phyloP scores from a whole-genome alignment of 2,113 vertebrate species.

The Conger conger region DNA sequence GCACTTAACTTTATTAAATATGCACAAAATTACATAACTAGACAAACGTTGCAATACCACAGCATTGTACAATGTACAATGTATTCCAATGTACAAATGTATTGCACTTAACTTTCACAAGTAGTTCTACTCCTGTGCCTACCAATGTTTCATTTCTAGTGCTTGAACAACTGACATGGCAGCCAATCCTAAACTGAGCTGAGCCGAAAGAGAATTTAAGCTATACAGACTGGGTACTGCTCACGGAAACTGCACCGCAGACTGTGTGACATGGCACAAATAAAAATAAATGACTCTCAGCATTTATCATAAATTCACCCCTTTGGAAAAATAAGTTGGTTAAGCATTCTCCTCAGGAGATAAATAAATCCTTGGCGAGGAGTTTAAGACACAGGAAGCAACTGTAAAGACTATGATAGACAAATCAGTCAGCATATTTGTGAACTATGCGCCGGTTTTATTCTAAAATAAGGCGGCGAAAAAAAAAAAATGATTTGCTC shows the following conservation, averaged over 20 bases:
- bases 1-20: too few species aligned
- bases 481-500: not conserved
- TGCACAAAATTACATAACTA: too few species aligned
- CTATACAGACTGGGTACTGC: not conserved
- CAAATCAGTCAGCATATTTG: not conserved
- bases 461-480: not conserved
- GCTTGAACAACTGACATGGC: not conserved
- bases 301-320: not conserved
- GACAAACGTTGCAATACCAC: too few species aligned
- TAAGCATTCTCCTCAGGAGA: not conserved
- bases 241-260: not conserved
- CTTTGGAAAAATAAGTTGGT: not conserved
- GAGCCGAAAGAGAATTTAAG: not conserved
- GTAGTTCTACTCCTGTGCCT: not conserved
- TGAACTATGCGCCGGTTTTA: not conserved
- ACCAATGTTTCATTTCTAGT: not conserved
- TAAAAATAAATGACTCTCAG: not conserved
- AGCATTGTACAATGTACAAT: too few species aligned
- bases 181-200: too few species aligned
- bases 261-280: not conserved
- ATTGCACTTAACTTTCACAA: not conserved
- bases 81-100: not conserved
- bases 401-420: not conserved
- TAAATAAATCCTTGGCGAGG: not conserved
- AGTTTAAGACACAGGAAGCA: not conserved